Percentiles rank a stretch among this genome's conserved stretches.
Evolutionary conservation across 2,113 vertebrate species (phyloP).

Genomic region (Cryptoleucopteryx plumbea): DNA sequence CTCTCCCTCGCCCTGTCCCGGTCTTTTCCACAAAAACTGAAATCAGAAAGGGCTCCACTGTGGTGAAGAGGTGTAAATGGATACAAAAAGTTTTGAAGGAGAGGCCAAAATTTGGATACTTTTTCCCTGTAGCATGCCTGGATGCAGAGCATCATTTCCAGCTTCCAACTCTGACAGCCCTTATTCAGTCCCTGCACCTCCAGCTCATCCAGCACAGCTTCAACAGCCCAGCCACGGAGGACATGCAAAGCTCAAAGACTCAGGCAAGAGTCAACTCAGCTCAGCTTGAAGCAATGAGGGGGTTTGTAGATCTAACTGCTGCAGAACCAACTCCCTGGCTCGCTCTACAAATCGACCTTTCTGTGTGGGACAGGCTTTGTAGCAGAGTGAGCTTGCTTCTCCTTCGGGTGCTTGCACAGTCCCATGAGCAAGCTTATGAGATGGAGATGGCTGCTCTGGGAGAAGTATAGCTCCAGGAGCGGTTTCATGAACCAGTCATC

Average conservation of each 20-base stretch:
- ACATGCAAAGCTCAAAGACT: neutral
- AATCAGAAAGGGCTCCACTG: neutral
- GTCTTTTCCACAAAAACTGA: neutral
- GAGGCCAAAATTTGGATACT: neutral
- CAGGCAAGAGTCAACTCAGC: neutral
- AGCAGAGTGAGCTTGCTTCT: neutral
- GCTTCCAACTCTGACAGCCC: neutral
- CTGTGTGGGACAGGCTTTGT: neutral
- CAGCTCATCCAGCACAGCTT: neutral
- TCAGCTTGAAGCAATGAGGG: neutral
- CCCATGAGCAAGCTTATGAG: neutral
- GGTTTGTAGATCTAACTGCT: neutral
- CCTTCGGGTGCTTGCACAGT: neutral
- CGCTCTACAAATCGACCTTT: neutral
- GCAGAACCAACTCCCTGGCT: neutral
- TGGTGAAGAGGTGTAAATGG: neutral
- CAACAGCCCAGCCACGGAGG: neutral
- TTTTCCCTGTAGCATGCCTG: neutral
- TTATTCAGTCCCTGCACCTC: neutral
- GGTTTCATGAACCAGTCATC: neutral
- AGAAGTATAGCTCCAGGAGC: neutral
- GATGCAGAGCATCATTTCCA: neutral
- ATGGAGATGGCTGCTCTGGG: neutral
- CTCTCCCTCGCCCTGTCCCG: rapidly evolving
- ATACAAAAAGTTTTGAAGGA: neutral